Base-by-base conservation (phyloP, 1,140 invertebrate genomes). In the Drosophila hydei region DNA sequence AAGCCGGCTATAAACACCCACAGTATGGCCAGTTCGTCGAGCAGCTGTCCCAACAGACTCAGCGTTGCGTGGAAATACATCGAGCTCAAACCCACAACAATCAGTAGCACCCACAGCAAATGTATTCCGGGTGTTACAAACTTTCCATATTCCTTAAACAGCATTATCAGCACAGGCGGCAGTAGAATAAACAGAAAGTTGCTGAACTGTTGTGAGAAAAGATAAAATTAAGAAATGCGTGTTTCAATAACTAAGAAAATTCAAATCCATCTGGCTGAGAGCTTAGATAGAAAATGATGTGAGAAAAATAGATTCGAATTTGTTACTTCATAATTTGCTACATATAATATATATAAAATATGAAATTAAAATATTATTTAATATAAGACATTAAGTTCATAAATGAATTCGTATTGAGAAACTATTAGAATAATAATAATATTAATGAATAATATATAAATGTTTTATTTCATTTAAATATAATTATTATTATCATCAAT, bases 11-110 rank as follows among this genome's bases (percentile, higher is more conserved):
- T 94, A 63, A 96, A 95, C 1, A 96, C 94, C 96, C 96, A 97
- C 27, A 97, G 88, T 77, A 97, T 97, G 42, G 95, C 94, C 38
- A 96, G 90, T 90, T 97, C 96, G 92, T 97, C 96, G 25, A 97
- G 90, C 4, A 97, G 90, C 92, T 97, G 96, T 38, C 94, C 96
- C 74, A 96, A 94, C 75, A 96, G 92, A 78, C 95, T 96, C 3
- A 97, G 92, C 3, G 96, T 97, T 21, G 96, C 95, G 92, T 97
- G 96, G 89, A 97, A 97, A 89, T 97, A 97, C 52, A 95, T 96
- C 16, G 95, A 96, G 62, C 95, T 95, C 0, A 96, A 77, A n/a
- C 96, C 96, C 48, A 97, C 95, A 40, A 96, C 92, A 91, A 96
- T 95, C 33, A 96, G 84, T 56, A 96, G 91, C 5, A 94, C 91